Evolutionary conservation across 2,113 vertebrate genomes (phyloP).

Genomic region (Petrocephalus zakoni): DNA sequence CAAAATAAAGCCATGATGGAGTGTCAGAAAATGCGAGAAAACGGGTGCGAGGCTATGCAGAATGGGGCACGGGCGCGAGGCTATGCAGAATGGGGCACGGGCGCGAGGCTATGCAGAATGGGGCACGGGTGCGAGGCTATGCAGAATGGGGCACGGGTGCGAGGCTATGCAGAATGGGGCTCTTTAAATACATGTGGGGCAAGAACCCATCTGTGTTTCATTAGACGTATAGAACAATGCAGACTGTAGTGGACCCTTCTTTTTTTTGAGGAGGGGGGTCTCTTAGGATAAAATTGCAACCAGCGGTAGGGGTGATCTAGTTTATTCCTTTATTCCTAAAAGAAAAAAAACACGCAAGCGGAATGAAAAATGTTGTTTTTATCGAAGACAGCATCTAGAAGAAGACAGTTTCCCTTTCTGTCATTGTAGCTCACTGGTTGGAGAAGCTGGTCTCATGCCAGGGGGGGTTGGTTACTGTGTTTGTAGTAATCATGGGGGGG

Average conservation of each 20-base stretch:
- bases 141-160: not conserved
- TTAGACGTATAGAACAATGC: conserved; percentile 62
- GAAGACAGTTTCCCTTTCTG: not conserved
- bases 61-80: too few species aligned
- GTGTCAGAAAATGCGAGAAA: not conserved
- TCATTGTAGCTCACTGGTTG: not conserved
- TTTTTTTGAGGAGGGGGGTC: conserved; percentile 35
- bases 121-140: too few species aligned
- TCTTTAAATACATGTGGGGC: not conserved
- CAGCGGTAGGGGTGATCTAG: conserved; percentile 46
- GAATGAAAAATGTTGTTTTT: not conserved
- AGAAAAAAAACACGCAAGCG: not conserved
- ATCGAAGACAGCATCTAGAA: not conserved
- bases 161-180: not conserved
- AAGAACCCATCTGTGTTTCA: conserved; percentile 57
- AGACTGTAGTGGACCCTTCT: conserved; percentile 45
- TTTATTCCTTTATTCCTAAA: not conserved
- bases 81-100: not conserved
- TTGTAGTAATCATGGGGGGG: not conserved
- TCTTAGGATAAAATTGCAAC: conserved; percentile 55
- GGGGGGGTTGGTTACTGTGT: not conserved
- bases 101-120: not conserved
- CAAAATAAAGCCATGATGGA: not conserved
- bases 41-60: not conserved
- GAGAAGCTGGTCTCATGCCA: not conserved